Percentiles rank a stretch among this genome's conserved stretches.
Conservation (phyloP, 2,888 invertebrate species). For the Hypomecis atomaria region DNA sequence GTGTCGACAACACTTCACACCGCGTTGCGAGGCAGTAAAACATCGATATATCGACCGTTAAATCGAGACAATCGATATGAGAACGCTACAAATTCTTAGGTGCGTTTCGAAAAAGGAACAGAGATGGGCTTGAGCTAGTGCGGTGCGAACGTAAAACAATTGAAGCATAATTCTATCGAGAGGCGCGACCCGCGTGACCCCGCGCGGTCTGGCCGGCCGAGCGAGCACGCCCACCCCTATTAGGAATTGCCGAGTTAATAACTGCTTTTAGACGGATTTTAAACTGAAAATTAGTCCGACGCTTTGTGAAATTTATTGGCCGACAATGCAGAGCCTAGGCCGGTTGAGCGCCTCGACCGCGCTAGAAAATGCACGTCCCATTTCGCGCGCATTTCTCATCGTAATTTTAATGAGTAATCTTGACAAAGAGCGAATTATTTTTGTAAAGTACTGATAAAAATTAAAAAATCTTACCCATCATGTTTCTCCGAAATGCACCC, state of each 20-base stretch:
- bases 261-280: constrained; percentile 54
- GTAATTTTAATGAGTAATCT: background rate
- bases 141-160: constrained; percentile 72
- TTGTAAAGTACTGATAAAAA: background rate
- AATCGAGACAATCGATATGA: constrained; percentile 55
- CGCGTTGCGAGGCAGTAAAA: constrained; percentile 64
- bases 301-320: constrained; percentile 33
- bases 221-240: constrained; percentile 62
- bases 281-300: constrained; percentile 46
- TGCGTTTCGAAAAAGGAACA: constrained; percentile 56
- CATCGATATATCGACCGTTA: constrained; percentile 56
- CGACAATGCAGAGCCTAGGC: constrained; percentile 13
- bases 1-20: constrained; percentile 69
- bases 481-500: constrained; percentile 16
- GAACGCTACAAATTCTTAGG: constrained; percentile 50
- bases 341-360: constrained; percentile 3
- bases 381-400: constrained; percentile 7
- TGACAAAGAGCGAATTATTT: too few species aligned
- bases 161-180: constrained; percentile 75
- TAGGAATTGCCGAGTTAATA: constrained; percentile 59
- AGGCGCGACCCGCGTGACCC: constrained; percentile 49
- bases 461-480: constrained; percentile 19
- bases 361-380: constrained; percentile 9
- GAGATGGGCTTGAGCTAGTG: constrained; percentile 37
- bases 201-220: constrained; percentile 48